Conservation (phyloP, 1,140 invertebrate species). For the Neomicropteryx cornuta region DNA sequence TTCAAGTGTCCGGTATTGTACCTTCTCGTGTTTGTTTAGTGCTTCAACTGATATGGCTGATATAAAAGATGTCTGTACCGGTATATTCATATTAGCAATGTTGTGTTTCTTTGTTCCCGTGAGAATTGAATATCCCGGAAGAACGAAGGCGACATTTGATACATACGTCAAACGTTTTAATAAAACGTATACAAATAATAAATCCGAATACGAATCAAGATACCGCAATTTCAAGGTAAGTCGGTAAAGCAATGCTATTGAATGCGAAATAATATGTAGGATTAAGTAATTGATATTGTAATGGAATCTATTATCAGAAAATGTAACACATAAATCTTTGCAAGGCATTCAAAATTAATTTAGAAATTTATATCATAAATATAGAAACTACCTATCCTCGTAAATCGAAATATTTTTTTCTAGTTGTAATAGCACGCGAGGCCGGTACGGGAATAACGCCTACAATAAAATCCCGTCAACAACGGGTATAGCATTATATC, state of each 20-base stretch:
- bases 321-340: conserved; percentile 10
- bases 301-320: conserved; percentile 2
- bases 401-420: not conserved
- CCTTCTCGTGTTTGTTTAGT: too few relatives aligned
- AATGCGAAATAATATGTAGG: conserved; percentile 9
- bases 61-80: too few relatives aligned
- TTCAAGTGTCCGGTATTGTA: too few relatives aligned
- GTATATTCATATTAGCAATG: too few relatives aligned
- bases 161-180: conserved; percentile 52
- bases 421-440: too few relatives aligned
- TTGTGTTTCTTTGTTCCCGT: too few relatives aligned
- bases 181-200: conserved; percentile 51
- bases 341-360: conserved; percentile 8
- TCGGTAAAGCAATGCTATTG: conserved; percentile 7
- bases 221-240: conserved; percentile 55
- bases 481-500: too few relatives aligned
- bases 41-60: too few relatives aligned
- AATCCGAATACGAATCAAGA: conserved; percentile 44
- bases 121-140: too few relatives aligned
- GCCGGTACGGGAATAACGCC: too few relatives aligned
- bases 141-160: conserved; percentile 43
- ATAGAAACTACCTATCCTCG: not conserved
- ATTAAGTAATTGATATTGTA: conserved; percentile 8
- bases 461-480: too few relatives aligned
- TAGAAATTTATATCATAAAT: not conserved